These are phyloP conservation scores for Eurypyga helias DNA, from an alignment of 2,113 vertebrate species.

Conservation along the genomic window DNA sequence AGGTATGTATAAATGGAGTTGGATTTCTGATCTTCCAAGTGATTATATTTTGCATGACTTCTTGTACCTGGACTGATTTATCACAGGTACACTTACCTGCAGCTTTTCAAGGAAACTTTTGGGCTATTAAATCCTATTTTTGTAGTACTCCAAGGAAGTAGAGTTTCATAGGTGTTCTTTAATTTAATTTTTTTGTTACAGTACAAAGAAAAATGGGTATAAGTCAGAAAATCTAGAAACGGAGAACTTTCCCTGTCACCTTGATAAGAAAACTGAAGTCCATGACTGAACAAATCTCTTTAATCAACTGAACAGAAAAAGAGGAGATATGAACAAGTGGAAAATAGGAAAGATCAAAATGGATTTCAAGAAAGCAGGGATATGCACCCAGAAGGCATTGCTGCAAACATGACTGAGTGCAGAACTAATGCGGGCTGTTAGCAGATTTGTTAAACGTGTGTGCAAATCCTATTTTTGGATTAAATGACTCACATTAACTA, in stretches of 20 bases:
- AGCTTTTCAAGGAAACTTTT: not conserved
- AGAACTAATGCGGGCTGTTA: conserved; percentile 16
- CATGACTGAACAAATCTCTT: not conserved
- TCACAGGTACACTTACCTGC: not conserved
- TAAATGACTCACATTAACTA: conserved; percentile 42
- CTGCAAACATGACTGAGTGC: not conserved
- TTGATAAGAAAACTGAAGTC: not conserved
- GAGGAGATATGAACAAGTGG: not conserved
- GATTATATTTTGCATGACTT: not conserved
- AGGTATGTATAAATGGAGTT: not conserved
- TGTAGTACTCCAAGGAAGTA: not conserved
- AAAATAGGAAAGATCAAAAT: not conserved
- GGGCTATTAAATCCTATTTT: not conserved
- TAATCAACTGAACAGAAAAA: conserved; percentile 1
- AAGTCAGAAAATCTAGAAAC: not conserved
- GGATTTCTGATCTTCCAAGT: not conserved
- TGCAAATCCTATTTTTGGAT: conserved; percentile 59
- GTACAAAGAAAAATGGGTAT: not conserved
- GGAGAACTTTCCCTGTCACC: not conserved
- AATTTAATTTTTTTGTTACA: not conserved
- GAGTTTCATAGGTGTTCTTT: not conserved
- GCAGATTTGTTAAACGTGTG: conserved; percentile 22
- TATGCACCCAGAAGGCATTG: not conserved
- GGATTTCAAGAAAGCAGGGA: not conserved
- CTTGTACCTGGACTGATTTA: not conserved